phyloP scores from a whole-genome alignment of 2,888 invertebrate species.

The Lissonota sp. region DNA sequence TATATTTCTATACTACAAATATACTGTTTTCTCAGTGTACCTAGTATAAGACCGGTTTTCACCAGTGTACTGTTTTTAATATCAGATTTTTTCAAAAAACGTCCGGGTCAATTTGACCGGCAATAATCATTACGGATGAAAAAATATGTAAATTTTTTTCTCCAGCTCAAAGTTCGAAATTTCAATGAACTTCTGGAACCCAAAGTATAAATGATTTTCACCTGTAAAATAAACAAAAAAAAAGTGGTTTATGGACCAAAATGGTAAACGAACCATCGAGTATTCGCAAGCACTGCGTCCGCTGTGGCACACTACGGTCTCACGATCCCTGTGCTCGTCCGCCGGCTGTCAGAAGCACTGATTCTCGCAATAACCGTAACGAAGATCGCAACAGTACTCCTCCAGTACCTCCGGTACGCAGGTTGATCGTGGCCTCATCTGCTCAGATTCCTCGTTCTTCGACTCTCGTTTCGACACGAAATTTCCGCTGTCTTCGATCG shows the following conservation, averaged over 20 bases:
- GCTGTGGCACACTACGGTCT: constrained; percentile 82
- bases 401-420: constrained; percentile 78
- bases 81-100: too few relatives aligned
- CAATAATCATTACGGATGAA: too few relatives aligned
- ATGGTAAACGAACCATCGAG: constrained; percentile 82
- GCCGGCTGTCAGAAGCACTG: constrained; percentile 80
- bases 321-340: constrained; percentile 79
- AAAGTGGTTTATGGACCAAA: background rate
- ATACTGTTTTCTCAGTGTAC: too few relatives aligned
- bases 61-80: too few relatives aligned
- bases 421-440: constrained; percentile 81
- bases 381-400: constrained; percentile 78
- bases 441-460: constrained; percentile 67
- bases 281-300: constrained; percentile 82
- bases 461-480: constrained; percentile 29
- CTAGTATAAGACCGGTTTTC: too few relatives aligned
- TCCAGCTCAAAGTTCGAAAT: too few relatives aligned
- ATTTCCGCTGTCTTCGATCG: background rate
- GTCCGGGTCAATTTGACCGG: too few relatives aligned
- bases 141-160: too few relatives aligned
- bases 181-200: too few relatives aligned
- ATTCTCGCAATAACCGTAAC: constrained; percentile 77
- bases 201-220: too few relatives aligned
- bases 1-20: too few relatives aligned
- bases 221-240: constrained; percentile 2